Conservation (phyloP, 1,140 invertebrate genomes). For the Hypsibius dujardini region DNA sequence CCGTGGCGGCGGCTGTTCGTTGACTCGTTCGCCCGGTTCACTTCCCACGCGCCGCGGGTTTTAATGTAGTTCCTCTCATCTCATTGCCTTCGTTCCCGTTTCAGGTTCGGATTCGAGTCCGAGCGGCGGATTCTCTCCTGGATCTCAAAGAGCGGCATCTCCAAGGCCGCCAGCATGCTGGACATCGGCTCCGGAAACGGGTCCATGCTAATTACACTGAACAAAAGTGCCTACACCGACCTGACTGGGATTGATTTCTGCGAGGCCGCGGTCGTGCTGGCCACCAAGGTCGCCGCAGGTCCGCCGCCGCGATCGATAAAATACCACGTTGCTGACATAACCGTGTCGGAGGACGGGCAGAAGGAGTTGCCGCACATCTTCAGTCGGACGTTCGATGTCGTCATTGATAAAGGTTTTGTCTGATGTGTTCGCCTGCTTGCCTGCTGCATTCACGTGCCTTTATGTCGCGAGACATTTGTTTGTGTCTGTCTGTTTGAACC, state of each 20-base stretch:
- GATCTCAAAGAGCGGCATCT: conserved; percentile 20
- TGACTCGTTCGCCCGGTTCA: too few species aligned
- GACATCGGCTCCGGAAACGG: conserved; percentile 78
- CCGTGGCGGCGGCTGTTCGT: too few species aligned
- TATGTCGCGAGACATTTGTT: too few species aligned
- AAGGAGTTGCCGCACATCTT: conserved; percentile 23
- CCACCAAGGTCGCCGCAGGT: conserved; percentile 43
- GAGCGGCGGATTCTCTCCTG: conserved; percentile 23
- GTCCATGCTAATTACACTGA: conserved; percentile 55
- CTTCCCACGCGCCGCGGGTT: conserved; percentile 21
- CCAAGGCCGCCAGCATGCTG: conserved; percentile 29
- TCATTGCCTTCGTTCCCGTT: conserved; percentile 27
- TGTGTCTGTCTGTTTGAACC: too few species aligned
- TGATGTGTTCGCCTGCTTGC: too few species aligned
- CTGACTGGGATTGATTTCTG: conserved; percentile 69
- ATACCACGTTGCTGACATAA: conserved; percentile 41
- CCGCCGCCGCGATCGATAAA: conserved; percentile 27
- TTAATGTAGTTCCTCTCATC: conserved; percentile 22
- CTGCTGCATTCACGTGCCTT: too few species aligned
- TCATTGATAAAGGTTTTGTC: conserved; percentile 53
- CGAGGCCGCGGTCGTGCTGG: conserved; percentile 51
- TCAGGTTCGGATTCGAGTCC: conserved; percentile 29
- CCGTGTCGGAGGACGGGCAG: conserved; percentile 26
- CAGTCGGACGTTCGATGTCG: conserved; percentile 39
- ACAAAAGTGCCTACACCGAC: conserved; percentile 48